These are phyloP conservation scores for Argentina silus DNA, from an alignment of 2,797 vertebrate species.

Conservation along the genomic window DNA sequence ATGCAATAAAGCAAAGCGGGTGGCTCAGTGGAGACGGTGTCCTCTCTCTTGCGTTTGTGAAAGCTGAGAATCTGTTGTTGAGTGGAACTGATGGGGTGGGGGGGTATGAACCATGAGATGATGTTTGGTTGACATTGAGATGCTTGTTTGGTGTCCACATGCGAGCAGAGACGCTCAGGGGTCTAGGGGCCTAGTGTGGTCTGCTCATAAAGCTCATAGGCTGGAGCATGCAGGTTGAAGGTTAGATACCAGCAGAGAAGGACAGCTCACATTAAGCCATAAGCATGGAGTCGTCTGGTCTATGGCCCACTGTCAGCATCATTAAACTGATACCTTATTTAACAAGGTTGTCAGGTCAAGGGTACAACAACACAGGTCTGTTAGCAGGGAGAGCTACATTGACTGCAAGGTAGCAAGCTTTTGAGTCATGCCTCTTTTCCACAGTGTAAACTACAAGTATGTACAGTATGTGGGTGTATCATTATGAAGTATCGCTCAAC, in stretches of 20 bases:
- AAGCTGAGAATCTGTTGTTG: background rate
- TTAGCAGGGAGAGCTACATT: background rate
- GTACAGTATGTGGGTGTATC: no score
- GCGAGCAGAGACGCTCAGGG: background rate
- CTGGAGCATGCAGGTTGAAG: background rate
- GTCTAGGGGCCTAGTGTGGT: background rate
- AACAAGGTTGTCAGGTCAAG: background rate
- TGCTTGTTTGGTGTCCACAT: slow-evolving; percentile 2
- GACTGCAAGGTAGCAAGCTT: background rate
- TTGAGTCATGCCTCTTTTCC: background rate
- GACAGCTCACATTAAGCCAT: background rate
- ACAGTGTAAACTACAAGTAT: no score
- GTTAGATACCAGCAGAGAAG: slow-evolving; percentile 1
- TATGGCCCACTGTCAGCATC: background rate
- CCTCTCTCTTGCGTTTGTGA: background rate
- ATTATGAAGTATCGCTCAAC: no score
- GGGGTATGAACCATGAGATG: background rate
- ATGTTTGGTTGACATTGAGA: slow-evolving; percentile 14
- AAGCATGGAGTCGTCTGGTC: background rate
- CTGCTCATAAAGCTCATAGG: background rate
- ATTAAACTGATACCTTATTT: background rate
- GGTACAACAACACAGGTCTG: background rate
- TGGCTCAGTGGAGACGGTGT: background rate
- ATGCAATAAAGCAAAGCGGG: slow-evolving; percentile 5
- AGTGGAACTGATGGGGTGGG: background rate